These are phyloP conservation scores for Microctonus brassicae DNA, from an alignment of 2,888 invertebrate species.

Conservation along the genomic window DNA sequence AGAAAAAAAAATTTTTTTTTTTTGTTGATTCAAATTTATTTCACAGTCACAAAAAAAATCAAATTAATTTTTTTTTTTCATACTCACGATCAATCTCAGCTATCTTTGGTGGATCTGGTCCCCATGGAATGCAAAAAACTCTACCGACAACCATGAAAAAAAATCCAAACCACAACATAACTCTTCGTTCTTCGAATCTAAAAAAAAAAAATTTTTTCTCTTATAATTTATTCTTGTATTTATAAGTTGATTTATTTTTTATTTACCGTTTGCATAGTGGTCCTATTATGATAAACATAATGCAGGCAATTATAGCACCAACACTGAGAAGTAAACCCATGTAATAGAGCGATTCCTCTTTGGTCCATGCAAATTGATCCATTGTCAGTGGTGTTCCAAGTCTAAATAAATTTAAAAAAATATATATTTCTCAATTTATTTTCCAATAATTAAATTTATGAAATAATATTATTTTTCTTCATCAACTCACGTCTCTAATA, in stretches of 20 bases:
- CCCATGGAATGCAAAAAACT: constrained; percentile 83
- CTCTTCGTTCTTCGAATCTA: constrained; percentile 79
- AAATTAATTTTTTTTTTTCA: neutral
- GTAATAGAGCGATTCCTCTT: constrained; percentile 81
- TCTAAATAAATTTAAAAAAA: constrained; percentile 61
- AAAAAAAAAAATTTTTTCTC: too few relatives aligned
- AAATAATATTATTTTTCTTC: neutral
- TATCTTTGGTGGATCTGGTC: constrained; percentile 77
- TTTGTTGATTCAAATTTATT: neutral
- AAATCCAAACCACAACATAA: constrained; percentile 89
- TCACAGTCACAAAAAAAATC: too few relatives aligned
- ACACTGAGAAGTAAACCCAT: constrained; percentile 87
- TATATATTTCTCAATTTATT: constrained; percentile 8
- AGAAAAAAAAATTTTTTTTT: constrained; percentile 27
- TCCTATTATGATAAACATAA: constrained; percentile 79
- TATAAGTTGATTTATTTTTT: neutral
- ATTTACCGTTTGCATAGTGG: constrained; percentile 76
- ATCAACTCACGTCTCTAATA: constrained; percentile 81
- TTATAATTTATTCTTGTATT: neutral
- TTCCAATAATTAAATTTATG: neutral
- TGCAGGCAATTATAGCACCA: constrained; percentile 83
- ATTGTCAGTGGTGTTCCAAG: constrained; percentile 87
- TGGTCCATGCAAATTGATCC: constrained; percentile 91
- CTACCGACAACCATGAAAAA: constrained; percentile 83
- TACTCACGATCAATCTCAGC: constrained; percentile 68